phyloP scores from a whole-genome alignment of 2,113 vertebrate genomes.

The Dicrurus megarhynchus region DNA sequence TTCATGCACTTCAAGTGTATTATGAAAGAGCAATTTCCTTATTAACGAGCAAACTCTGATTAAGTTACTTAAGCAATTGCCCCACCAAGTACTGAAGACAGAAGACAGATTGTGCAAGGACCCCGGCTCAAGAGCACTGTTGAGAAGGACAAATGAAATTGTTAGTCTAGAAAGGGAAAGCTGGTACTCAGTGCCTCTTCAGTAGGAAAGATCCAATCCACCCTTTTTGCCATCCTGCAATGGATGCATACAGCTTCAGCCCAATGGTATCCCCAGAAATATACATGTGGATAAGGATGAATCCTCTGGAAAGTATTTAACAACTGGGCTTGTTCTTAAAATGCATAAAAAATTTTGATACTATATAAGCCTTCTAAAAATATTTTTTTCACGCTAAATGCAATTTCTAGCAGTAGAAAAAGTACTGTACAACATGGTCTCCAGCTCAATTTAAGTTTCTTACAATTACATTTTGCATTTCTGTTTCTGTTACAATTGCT shows the following conservation, averaged over 20 bases:
- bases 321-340: background rate
- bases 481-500: background rate
- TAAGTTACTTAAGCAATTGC: background rate
- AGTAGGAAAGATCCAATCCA: background rate
- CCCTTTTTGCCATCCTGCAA: background rate
- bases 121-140: background rate
- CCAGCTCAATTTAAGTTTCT: background rate
- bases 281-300: background rate
- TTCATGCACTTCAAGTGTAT: background rate
- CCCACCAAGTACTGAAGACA: background rate
- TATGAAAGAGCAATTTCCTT: conserved; percentile 31
- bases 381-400: background rate
- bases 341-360: background rate
- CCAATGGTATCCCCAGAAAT: background rate
- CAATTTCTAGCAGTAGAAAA: background rate
- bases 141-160: background rate
- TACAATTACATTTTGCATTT: background rate
- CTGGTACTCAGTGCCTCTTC: background rate
- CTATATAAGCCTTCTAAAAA: background rate
- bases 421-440: background rate
- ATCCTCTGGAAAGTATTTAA: background rate
- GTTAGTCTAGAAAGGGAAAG: background rate
- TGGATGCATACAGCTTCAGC: background rate
- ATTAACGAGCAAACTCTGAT: background rate
- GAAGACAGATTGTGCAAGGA: background rate